Evolutionary conservation across 2,888 invertebrate genomes (phyloP), one percentile per base, ranked within the genome.

Genomic region (Laothoe populi): DNA sequence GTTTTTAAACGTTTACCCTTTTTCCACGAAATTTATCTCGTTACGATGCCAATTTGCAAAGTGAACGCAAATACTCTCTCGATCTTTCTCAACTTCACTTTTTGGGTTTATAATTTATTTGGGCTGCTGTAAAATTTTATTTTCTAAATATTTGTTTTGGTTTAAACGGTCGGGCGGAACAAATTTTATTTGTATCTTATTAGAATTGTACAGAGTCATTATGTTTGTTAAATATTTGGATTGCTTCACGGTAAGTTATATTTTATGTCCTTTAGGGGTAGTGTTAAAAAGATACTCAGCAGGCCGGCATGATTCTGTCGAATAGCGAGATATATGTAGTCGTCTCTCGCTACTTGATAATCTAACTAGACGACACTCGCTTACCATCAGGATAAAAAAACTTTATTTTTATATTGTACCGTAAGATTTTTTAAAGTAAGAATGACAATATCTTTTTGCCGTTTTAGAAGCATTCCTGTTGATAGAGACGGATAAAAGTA

Each of bases 1-100:
- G 75, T 75, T 77, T 76, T 73, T 66, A 75, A 75, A 75, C 76
- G 76, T 74, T 80, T 75, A 77, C 71, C 66, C 68, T 66, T 68
- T 66, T 53, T 64, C 64, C 69, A 68, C 64, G 57, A 59, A 70
- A 72, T 75, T 74, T 74, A 72, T 72, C 70, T 73, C 65, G 70
- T 70, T 68, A 61, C 60, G 61, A 65, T 71, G 65, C 71, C 71
- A 69, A 71, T 70, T 72, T 70, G 66, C 38, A 46, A 63, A 60
- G 61, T 57, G 60, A 40, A 35, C 23, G 23, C 31, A 45, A 46
- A 46, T 63, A 42, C 8, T 40, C 16, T 7, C 46, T 10, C 38
- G 48, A 48, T 60, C 38, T 35, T 48, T 46, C 45, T 48, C 31
- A 44, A 46, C 48, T 60, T 60, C 45, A 45, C 35, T 35, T 60